Conservation (phyloP, 2,113 vertebrate genomes). For the Emydocephalus ijimae region DNA sequence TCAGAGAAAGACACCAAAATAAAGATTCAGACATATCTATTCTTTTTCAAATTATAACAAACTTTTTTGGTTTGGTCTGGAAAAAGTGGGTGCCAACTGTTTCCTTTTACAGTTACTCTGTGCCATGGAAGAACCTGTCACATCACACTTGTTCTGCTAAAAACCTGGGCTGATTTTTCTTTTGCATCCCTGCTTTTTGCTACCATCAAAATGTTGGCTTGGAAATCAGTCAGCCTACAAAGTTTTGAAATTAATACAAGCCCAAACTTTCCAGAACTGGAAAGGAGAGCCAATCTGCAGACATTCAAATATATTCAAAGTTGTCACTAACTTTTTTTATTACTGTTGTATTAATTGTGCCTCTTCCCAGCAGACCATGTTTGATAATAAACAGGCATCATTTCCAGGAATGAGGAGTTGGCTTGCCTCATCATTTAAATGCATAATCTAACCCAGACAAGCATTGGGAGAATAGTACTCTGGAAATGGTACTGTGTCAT, state of each 20-base stretch:
- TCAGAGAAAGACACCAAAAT: not conserved
- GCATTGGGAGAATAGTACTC: constrained; percentile 50
- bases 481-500: constrained; percentile 64
- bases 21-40: not conserved
- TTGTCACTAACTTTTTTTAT: not conserved
- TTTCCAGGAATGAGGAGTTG: constrained; percentile 39
- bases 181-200: not conserved
- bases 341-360: not conserved
- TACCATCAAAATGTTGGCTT: not conserved
- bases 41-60: not conserved
- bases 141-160: not conserved
- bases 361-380: not conserved
- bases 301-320: constrained; percentile 16
- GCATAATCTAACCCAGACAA: constrained; percentile 56
- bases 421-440: constrained; percentile 56
- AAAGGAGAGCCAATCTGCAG: constrained; percentile 12
- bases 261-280: not conserved
- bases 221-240: not conserved
- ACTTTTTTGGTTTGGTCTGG: not conserved
- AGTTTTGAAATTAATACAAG: not conserved
- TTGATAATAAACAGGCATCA: constrained; percentile 44
- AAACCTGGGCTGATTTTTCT: not conserved
- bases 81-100: not conserved
- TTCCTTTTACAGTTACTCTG: not conserved
- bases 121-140: not conserved